Conservation (phyloP, 2,797 vertebrate species). For the Ataeniobius toweri region DNA sequence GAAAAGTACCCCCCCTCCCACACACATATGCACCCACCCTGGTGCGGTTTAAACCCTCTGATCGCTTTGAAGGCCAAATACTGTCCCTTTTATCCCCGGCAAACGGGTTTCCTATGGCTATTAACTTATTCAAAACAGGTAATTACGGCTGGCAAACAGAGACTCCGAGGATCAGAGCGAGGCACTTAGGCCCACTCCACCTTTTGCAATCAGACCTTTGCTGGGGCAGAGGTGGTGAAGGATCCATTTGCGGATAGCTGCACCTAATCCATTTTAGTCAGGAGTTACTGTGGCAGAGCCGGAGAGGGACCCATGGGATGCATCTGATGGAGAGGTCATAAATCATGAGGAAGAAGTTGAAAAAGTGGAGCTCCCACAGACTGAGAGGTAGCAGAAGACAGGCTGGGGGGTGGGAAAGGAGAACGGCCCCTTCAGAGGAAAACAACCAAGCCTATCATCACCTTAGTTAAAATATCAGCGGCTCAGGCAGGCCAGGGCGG, state of each 20-base stretch:
- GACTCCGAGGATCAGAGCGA: slow-evolving; percentile 56
- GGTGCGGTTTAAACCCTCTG: slow-evolving; percentile 64
- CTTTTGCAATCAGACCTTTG: slow-evolving; percentile 68
- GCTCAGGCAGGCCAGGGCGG: slow-evolving; percentile 46
- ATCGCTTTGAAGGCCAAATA: slow-evolving; percentile 75
- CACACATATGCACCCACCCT: slow-evolving; percentile 54
- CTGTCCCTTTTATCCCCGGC: slow-evolving; percentile 72
- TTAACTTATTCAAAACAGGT: slow-evolving; percentile 80
- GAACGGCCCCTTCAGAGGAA: slow-evolving; percentile 48
- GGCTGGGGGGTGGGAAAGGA: slow-evolving; percentile 2
- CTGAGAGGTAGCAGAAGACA: slow-evolving; percentile 48
- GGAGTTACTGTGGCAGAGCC: slow-evolving; percentile 55
- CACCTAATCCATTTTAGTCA: slow-evolving; percentile 79
- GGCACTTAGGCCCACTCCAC: slow-evolving; percentile 66
- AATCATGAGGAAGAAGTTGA: slow-evolving; percentile 73
- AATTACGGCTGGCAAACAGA: slow-evolving; percentile 71
- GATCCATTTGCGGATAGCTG: slow-evolving; percentile 80
- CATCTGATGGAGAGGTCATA: slow-evolving; percentile 73
- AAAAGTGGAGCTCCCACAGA: slow-evolving; percentile 68
- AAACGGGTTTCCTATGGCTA: slow-evolving; percentile 72
- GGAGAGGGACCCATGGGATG: slow-evolving; percentile 62
- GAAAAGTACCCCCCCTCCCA: slow-evolving; percentile 84
- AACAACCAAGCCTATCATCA: slow-evolving; percentile 71
- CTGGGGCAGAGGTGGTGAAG: slow-evolving; percentile 55
- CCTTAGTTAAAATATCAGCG: slow-evolving; percentile 72